A percentile compares a stretch with the other conserved stretches of the same genome.
Conservation (phyloP, 2,113 vertebrate genomes). For the Lamprologus sp. region DNA sequence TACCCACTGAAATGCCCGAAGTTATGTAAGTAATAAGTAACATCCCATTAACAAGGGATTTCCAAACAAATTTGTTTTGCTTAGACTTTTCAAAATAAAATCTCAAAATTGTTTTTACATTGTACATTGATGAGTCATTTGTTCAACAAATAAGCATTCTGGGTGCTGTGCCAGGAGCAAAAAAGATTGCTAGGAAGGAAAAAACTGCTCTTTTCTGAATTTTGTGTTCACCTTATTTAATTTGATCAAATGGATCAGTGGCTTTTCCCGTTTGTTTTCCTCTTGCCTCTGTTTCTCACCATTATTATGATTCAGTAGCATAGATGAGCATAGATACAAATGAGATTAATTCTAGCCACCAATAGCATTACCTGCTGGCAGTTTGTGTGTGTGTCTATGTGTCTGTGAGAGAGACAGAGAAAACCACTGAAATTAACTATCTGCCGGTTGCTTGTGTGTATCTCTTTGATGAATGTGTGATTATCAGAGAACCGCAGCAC, state of each 20-base stretch:
- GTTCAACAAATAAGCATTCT: slow-evolving; percentile 3
- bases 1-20: background rate
- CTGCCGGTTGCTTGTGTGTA: background rate
- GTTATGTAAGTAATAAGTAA: background rate
- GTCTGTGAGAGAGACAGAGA: background rate
- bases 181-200: background rate
- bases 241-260: slow-evolving; percentile 3
- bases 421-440: background rate
- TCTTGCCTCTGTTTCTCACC: background rate
- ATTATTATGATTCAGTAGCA: slow-evolving; percentile 13
- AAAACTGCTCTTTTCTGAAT: background rate
- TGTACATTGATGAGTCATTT: background rate
- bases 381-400: background rate
- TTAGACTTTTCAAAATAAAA: background rate
- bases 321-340: slow-evolving; percentile 27
- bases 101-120: background rate
- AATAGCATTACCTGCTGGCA: slow-evolving; percentile 23
- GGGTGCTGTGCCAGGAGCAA: background rate
- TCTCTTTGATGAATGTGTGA: background rate
- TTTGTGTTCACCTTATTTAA: background rate
- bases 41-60: background rate
- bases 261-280: slow-evolving; percentile 16
- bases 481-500: background rate
- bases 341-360: slow-evolving; percentile 21
- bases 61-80: background rate